A percentile compares a stretch with the other conserved stretches of the same genome.
Conservation (phyloP, 1,140 invertebrate genomes). For the Bicyclus anynana region DNA sequence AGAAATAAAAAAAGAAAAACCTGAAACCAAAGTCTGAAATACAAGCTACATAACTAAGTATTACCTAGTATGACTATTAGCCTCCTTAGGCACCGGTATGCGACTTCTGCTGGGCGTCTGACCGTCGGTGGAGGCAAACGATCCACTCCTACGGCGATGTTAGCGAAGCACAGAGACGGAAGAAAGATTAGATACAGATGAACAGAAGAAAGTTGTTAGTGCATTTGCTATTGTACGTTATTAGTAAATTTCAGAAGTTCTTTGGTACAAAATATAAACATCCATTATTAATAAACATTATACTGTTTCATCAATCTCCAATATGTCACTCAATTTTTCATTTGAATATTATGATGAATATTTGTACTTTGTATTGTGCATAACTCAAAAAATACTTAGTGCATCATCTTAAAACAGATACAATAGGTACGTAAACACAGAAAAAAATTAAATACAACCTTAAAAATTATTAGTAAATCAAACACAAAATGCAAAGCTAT, state of each 20-base stretch:
- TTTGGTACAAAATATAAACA: too few species aligned
- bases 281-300: too few species aligned
- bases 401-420: too few species aligned
- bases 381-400: too few species aligned
- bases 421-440: too few species aligned
- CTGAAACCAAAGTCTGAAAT: conserved; percentile 20
- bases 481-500: too few species aligned
- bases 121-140: conserved; percentile 68
- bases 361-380: too few species aligned
- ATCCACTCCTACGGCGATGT: conserved; percentile 69
- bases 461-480: too few species aligned
- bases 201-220: conserved; percentile 45
- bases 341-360: too few species aligned
- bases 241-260: background rate
- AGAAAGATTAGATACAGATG: conserved; percentile 57
- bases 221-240: conserved; percentile 40
- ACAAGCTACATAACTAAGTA: conserved; percentile 38
- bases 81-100: conserved; percentile 70
- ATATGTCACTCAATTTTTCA: too few species aligned
- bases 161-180: conserved; percentile 65
- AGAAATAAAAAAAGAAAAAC: conserved; percentile 17
- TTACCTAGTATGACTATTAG: conserved; percentile 73
- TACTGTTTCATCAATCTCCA: too few species aligned
- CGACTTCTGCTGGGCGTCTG: conserved; percentile 67
- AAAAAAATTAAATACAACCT: too few species aligned